phyloP scores from a whole-genome alignment of 2,888 invertebrate genomes.

The Malthinus flaveolus region DNA sequence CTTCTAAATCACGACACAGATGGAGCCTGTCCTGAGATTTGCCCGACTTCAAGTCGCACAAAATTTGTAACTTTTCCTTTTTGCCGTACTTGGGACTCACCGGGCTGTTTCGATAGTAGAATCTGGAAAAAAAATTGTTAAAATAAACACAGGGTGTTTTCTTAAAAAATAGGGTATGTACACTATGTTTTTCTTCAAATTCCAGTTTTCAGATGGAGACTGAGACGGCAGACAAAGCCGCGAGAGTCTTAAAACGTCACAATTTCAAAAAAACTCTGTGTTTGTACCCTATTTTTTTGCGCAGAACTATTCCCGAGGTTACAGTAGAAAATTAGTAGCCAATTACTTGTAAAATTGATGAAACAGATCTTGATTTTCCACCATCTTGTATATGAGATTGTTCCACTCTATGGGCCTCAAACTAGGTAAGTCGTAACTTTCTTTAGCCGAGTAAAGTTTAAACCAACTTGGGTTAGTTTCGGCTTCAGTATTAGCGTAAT shows the following conservation, averaged over 20 bases:
- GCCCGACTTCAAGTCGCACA: slow-evolving; percentile 85
- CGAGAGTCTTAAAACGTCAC: no score
- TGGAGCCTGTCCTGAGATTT: slow-evolving; percentile 81
- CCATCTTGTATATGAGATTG: slow-evolving; percentile 81
- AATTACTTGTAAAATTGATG: slow-evolving; percentile 83
- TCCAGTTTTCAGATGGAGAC: no score
- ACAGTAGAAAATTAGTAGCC: neutral
- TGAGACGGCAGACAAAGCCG: no score
- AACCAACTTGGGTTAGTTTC: slow-evolving; percentile 86
- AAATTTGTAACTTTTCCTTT: slow-evolving; percentile 79
- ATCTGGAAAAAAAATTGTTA: slow-evolving; percentile 57
- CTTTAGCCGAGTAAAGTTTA: slow-evolving; percentile 80
- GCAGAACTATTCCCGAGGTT: neutral
- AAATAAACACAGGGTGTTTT: neutral
- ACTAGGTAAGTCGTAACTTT: slow-evolving; percentile 80
- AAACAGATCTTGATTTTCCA: slow-evolving; percentile 80
- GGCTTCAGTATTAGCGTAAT: slow-evolving; percentile 79
- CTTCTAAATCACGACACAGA: slow-evolving; percentile 76
- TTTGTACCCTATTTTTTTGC: neutral
- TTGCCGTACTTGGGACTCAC: slow-evolving; percentile 72
- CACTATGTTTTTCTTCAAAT: no score
- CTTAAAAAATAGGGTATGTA: no score
- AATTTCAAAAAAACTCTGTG: neutral
- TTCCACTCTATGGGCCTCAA: slow-evolving; percentile 90
- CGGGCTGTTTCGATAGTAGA: slow-evolving; percentile 88